Evolutionary conservation across 2,113 vertebrate genomes (phyloP).

Genomic region (Aspidoscelis tigris): DNA sequence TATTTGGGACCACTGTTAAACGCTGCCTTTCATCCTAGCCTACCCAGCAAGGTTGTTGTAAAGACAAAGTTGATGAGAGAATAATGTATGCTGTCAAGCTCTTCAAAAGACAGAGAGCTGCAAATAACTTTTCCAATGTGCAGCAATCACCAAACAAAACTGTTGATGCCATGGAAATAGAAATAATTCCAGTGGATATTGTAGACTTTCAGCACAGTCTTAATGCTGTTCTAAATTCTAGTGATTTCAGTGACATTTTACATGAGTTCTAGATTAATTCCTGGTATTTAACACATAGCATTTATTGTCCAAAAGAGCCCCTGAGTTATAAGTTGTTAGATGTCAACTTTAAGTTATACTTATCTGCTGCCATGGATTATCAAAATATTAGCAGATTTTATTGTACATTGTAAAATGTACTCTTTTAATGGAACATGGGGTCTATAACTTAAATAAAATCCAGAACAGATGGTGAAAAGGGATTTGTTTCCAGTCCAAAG

Average conservation of each 20-base stretch:
- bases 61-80: no score
- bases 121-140: no score
- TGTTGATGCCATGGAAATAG: neutral
- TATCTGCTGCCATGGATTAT: slow-evolving; percentile 52
- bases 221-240: no score
- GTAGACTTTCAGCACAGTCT: no score
- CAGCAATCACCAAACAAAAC: no score
- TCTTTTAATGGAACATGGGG: slow-evolving; percentile 69
- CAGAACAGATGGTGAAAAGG: slow-evolving; percentile 73
- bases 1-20: no score
- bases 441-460: slow-evolving; percentile 62
- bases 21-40: no score
- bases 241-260: no score
- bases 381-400: slow-evolving; percentile 58
- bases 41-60: no score
- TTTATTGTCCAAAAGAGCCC: neutral
- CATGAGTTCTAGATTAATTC: neutral
- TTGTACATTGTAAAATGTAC: slow-evolving; percentile 56
- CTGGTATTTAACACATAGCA: neutral
- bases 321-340: neutral
- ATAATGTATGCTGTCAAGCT: no score
- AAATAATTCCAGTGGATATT: neutral
- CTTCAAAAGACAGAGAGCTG: no score
- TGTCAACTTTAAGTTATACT: slow-evolving; percentile 45
- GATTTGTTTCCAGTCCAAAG: slow-evolving; percentile 68